These are phyloP conservation scores for Anaspis maculata DNA, from an alignment of 2,888 invertebrate species.

Conservation along the genomic window DNA sequence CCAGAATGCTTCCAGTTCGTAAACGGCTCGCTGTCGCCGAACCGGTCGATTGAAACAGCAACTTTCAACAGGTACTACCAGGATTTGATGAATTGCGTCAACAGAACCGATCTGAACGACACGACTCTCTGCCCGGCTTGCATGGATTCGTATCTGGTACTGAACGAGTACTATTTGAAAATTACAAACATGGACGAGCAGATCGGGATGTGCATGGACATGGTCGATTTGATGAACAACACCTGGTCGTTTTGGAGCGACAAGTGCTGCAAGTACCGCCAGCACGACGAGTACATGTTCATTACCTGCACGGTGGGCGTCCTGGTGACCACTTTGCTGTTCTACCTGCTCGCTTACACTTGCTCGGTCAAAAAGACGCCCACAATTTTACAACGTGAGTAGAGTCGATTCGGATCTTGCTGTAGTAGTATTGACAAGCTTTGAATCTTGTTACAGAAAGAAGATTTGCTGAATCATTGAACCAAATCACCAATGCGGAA, in stretches of 20 bases:
- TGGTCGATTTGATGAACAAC: slow-evolving; percentile 61
- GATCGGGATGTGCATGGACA: slow-evolving; percentile 57
- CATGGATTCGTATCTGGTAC: slow-evolving; percentile 44
- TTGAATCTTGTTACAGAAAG: slow-evolving; percentile 28
- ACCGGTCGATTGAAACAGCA: slow-evolving; percentile 45
- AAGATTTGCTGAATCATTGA: slow-evolving; percentile 34
- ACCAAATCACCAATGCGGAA: no score
- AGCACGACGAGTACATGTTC: slow-evolving; percentile 50
- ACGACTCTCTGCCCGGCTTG: slow-evolving; percentile 48
- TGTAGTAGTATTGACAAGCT: no score
- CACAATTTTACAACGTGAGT: slow-evolving; percentile 36
- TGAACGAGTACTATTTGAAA: slow-evolving; percentile 51
- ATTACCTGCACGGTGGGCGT: slow-evolving; percentile 47
- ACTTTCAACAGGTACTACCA: slow-evolving; percentile 45
- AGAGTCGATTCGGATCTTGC: not conserved
- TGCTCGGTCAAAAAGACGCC: slow-evolving; percentile 35
- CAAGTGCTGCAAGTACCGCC: slow-evolving; percentile 50
- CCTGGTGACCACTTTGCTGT: slow-evolving; percentile 47
- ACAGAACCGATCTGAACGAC: slow-evolving; percentile 32
- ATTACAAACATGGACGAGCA: slow-evolving; percentile 51
- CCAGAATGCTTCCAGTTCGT: slow-evolving; percentile 51
- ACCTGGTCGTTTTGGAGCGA: slow-evolving; percentile 57
- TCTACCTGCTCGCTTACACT: slow-evolving; percentile 49
- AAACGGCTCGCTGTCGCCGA: slow-evolving; percentile 37
- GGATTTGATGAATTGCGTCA: slow-evolving; percentile 44